These are phyloP conservation scores for Drosophila lowei DNA, from an alignment of 1,140 invertebrate species.

Conservation along the genomic window DNA sequence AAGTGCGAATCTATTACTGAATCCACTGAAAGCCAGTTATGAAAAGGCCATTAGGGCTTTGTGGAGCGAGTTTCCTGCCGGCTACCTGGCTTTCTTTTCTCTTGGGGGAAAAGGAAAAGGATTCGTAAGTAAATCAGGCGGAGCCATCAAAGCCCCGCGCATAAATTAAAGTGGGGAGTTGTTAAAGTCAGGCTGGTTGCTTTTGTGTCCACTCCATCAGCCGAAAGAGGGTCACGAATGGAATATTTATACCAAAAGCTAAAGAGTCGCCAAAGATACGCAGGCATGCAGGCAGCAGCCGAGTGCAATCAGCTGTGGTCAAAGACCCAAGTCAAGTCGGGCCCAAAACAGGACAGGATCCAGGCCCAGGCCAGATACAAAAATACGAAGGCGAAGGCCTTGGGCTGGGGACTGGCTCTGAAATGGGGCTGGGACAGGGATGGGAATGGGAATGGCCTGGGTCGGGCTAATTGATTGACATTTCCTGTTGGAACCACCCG, in stretches of 20 bases:
- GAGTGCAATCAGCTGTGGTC: slow-evolving; percentile 42
- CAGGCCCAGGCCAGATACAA: slow-evolving; percentile 1
- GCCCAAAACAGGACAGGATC: background rate
- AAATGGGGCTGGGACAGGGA: too few species aligned
- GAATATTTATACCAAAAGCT: too few species aligned
- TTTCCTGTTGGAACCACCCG: slow-evolving; percentile 43
- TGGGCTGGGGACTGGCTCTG: slow-evolving; percentile 1
- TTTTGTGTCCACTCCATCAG: background rate
- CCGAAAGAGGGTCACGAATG: slow-evolving; percentile 10
- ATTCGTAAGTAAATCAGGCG: slow-evolving; percentile 11
- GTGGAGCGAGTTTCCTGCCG: too few species aligned
- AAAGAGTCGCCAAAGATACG: background rate
- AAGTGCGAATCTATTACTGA: too few species aligned
- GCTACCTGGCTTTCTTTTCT: too few species aligned
- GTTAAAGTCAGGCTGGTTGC: slow-evolving; percentile 17
- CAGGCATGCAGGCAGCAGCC: background rate
- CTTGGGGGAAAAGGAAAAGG: background rate
- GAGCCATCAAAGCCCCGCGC: slow-evolving; percentile 3
- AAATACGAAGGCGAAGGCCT: slow-evolving; percentile 7
- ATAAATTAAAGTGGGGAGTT: slow-evolving; percentile 27
- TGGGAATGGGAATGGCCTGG: background rate
- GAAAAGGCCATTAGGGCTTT: too few species aligned
- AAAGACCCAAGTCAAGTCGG: slow-evolving; percentile 23
- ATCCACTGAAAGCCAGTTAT: too few species aligned
- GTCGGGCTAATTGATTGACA: slow-evolving; percentile 67